These are phyloP conservation scores for Sphaeridia pumilis DNA, from an alignment of 2,888 invertebrate species.

Conservation along the genomic window DNA sequence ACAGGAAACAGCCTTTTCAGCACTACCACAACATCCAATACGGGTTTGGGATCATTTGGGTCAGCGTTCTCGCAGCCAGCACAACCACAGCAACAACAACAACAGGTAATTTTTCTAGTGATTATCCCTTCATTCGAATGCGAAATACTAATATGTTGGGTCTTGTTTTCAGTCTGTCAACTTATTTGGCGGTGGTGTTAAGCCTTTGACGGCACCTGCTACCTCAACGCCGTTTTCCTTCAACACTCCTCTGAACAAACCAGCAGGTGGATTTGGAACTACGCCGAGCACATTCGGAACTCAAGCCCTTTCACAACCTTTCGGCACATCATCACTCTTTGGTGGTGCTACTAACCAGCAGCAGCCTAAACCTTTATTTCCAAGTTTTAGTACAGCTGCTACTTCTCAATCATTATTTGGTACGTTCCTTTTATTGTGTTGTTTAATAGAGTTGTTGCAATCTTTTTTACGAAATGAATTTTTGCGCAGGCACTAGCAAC, in stretches of 20 bases:
- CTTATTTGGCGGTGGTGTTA: slow-evolving; percentile 27
- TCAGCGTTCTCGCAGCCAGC: slow-evolving; percentile 4
- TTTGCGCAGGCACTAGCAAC: neutral
- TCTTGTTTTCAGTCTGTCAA: neutral
- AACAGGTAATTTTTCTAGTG: slow-evolving; percentile 46
- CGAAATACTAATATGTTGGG: slow-evolving; percentile 1
- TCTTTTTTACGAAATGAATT: neutral
- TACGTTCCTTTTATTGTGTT: slow-evolving; percentile 9
- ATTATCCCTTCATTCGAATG: slow-evolving; percentile 36
- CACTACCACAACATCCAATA: slow-evolving; percentile 19
- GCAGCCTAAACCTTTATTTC: slow-evolving; percentile 45
- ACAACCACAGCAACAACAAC: slow-evolving; percentile 39
- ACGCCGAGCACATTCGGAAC: slow-evolving; percentile 48
- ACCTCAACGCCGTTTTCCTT: slow-evolving; percentile 40
- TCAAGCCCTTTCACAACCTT: no score
- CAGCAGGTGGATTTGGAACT: slow-evolving; percentile 46
- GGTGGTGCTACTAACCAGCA: slow-evolving; percentile 51
- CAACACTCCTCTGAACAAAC: slow-evolving; percentile 38
- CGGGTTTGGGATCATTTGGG: slow-evolving; percentile 22
- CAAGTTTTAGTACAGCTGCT: slow-evolving; percentile 21
- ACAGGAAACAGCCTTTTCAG: slow-evolving; percentile 26
- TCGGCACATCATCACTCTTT: slow-evolving; percentile 45
- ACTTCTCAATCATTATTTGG: slow-evolving; percentile 28
- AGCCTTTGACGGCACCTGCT: slow-evolving; percentile 39
- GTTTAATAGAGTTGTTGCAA: neutral